Evolutionary conservation across 2,888 invertebrate genomes (phyloP).

Genomic region (Polydrusus pterygomalis): DNA sequence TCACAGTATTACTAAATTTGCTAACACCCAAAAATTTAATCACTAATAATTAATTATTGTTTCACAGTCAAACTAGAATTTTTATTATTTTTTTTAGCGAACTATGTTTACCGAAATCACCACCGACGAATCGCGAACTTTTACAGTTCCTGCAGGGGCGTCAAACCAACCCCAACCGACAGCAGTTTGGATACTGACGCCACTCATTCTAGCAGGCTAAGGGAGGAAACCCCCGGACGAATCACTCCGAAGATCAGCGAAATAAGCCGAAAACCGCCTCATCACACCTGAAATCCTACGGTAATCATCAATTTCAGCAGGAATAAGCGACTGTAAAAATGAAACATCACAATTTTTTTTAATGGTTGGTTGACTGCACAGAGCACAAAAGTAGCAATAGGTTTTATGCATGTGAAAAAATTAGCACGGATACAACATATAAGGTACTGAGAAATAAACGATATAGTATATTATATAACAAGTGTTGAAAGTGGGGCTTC

Average conservation of each 20-base stretch:
- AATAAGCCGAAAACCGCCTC: conserved; percentile 56
- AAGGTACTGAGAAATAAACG: no score
- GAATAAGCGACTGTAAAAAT: conserved; percentile 56
- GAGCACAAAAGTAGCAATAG: no score
- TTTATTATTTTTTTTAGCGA: neutral
- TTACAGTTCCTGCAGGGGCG: conserved; percentile 24
- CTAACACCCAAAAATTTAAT: conserved; percentile 8
- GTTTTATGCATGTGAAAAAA: no score
- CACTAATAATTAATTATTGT: neutral
- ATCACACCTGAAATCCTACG: conserved; percentile 68
- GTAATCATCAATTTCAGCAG: conserved; percentile 67
- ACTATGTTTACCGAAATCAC: conserved; percentile 1
- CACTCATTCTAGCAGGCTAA: conserved; percentile 67
- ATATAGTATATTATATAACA: no score
- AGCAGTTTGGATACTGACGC: conserved; percentile 69
- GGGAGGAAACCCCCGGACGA: conserved; percentile 67
- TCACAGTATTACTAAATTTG: neutral
- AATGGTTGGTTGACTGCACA: no score
- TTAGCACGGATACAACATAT: no score
- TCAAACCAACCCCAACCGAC: conserved; percentile 63
- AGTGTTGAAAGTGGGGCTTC: no score
- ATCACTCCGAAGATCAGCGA: conserved; percentile 56
- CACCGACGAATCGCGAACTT: conserved; percentile 23
- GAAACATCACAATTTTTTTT: conserved; percentile 37
- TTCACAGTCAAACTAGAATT: conserved; percentile 19